A percentile compares a stretch with the other conserved stretches of the same genome.
These are phyloP conservation scores for Ectemnius lituratus DNA, from an alignment of 2,888 invertebrate genomes.

Conservation along the genomic window DNA sequence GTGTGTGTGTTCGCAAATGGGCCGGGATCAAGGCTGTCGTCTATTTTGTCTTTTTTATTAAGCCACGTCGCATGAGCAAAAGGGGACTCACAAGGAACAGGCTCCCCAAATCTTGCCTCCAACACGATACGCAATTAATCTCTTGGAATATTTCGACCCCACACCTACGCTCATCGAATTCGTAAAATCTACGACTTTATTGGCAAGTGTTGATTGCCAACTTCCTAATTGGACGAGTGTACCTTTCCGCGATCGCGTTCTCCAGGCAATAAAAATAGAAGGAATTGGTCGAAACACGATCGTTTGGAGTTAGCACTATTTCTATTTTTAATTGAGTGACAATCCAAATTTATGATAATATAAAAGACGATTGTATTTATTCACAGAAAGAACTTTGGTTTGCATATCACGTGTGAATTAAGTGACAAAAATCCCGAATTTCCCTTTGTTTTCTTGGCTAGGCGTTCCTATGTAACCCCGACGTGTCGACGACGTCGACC, in stretches of 20 bases:
- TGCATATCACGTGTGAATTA: too few species aligned
- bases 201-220: neutral
- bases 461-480: neutral
- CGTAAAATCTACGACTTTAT: slow-evolving; percentile 5
- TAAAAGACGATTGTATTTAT: too few species aligned
- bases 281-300: too few species aligned
- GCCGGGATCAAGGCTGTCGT: slow-evolving; percentile 13
- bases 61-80: neutral
- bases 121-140: slow-evolving; percentile 2
- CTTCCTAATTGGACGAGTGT: neutral
- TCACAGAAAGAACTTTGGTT: too few species aligned
- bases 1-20: slow-evolving; percentile 15
- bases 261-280: too few species aligned
- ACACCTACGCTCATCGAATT: neutral
- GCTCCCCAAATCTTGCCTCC: neutral
- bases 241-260: too few species aligned
- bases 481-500: slow-evolving; percentile 30
- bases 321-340: too few species aligned
- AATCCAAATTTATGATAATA: too few species aligned
- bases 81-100: neutral
- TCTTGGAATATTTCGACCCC: neutral
- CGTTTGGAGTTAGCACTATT: too few species aligned
- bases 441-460: too few species aligned
- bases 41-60: slow-evolving; percentile 3
- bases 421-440: too few species aligned